Conservation (phyloP, 30 jellyfish, hydroid and myxozoan genomes). For the Pelagia noctiluca region DNA sequence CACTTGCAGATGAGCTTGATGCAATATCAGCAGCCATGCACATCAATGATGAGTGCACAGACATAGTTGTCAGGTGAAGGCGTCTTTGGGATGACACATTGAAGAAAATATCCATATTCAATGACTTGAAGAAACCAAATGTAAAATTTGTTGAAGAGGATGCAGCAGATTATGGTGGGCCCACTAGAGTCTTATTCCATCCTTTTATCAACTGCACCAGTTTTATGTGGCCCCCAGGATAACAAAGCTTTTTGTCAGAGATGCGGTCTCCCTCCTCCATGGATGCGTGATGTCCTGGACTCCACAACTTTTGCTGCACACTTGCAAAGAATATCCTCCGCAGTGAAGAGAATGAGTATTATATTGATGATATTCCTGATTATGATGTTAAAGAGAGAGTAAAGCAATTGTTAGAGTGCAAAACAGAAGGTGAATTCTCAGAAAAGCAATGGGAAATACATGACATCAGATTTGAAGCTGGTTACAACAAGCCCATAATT, state of each 20-base stretch:
- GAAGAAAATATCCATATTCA: conserved; percentile 1
- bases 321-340: conserved; percentile 9
- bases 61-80: conserved; percentile 43
- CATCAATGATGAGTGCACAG: conserved; percentile 28
- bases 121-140: conserved; percentile 32
- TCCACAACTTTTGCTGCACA: conserved; percentile 24
- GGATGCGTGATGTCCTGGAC: conserved; percentile 40
- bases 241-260: conserved; percentile 43
- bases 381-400: conserved; percentile 35
- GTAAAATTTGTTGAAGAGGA: conserved; percentile 36
- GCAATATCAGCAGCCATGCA: neutral
- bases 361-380: conserved; percentile 34
- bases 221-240: conserved; percentile 51
- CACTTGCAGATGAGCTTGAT: conserved; percentile 14
- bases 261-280: conserved; percentile 52
- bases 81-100: conserved; percentile 14
- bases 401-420: conserved; percentile 27
- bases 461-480: conserved; percentile 32
- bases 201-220: conserved; percentile 44
- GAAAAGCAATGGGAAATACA: conserved; percentile 16
- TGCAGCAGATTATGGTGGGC: conserved; percentile 54
- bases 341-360: conserved; percentile 32
- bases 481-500: conserved; percentile 7
- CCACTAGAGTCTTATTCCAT: conserved; percentile 55
- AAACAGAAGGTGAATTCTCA: conserved; percentile 12